These are phyloP conservation scores for Axea sp. DNA, from an alignment of 2,888 invertebrate genomes.

Conservation along the genomic window DNA sequence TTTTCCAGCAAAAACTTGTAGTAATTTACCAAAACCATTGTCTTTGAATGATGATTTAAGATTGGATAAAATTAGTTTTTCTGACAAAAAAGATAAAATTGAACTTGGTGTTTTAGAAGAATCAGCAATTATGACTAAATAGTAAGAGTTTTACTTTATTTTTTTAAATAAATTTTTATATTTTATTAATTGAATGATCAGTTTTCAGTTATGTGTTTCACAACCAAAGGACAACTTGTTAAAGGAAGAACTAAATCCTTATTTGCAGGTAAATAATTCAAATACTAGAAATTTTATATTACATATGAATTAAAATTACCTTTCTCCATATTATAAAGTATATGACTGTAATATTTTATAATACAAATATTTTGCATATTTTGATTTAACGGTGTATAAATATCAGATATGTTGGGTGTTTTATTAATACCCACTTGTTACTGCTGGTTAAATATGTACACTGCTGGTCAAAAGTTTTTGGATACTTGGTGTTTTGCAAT, in stretches of 20 bases:
- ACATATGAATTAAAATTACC: too few relatives aligned
- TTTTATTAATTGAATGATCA: constrained; percentile 70
- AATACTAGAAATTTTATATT: too few relatives aligned
- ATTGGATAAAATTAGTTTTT: constrained; percentile 88
- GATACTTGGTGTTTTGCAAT: too few relatives aligned
- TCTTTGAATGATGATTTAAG: constrained; percentile 92
- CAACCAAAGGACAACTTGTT: constrained; percentile 90
- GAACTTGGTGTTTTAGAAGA: constrained; percentile 87
- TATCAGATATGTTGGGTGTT: too few relatives aligned
- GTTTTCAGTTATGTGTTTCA: constrained; percentile 86
- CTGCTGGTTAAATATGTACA: too few relatives aligned
- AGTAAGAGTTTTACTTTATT: constrained; percentile 83
- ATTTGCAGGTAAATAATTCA: constrained; percentile 81
- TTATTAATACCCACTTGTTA: too few relatives aligned
- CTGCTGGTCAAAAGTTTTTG: too few relatives aligned
- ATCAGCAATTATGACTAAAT: constrained; percentile 87
- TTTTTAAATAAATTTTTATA: not conserved
- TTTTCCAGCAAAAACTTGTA: constrained; percentile 78
- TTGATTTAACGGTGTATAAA: too few relatives aligned
- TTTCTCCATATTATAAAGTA: too few relatives aligned
- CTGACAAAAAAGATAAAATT: constrained; percentile 81
- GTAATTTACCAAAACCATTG: constrained; percentile 84
- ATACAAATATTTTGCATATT: too few relatives aligned
- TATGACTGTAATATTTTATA: too few relatives aligned
- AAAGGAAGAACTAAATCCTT: constrained; percentile 90